These are phyloP conservation scores for Centruroides sculpturatus DNA, from an alignment of 1,140 invertebrate genomes.

Conservation along the genomic window DNA sequence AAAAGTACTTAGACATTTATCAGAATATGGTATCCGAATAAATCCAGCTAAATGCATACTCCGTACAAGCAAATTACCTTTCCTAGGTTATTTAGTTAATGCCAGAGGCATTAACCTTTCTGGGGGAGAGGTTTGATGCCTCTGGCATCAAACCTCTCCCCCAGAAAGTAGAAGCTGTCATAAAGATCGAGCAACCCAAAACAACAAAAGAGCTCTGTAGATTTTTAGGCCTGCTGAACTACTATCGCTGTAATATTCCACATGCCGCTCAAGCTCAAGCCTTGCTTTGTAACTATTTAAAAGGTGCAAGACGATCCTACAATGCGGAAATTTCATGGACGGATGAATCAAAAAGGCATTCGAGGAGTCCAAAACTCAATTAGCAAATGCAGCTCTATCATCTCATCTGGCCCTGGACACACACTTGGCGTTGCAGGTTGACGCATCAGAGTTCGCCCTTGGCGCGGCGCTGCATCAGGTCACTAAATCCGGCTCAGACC, in stretches of 20 bases:
- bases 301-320: not conserved
- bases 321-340: constrained; percentile 1
- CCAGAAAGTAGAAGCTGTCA: constrained; percentile 3
- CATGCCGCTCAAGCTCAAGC: constrained; percentile 15
- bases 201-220: constrained; percentile 23
- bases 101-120: too few relatives aligned
- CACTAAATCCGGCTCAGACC: constrained; percentile 14
- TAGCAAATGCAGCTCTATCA: constrained; percentile 13
- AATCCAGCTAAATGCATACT: constrained; percentile 6
- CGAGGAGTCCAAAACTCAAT: constrained; percentile 22
- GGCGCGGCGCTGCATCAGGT: not conserved
- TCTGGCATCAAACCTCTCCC: constrained; percentile 6
- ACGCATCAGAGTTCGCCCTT: not conserved
- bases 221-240: constrained; percentile 29
- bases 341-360: constrained; percentile 18
- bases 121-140: too few relatives aligned
- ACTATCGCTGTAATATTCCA: constrained; percentile 24
- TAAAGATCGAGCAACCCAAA: constrained; percentile 18
- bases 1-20: constrained; percentile 13
- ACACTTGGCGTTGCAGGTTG: not conserved
- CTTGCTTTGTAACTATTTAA: constrained; percentile 16
- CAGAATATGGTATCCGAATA: not conserved
- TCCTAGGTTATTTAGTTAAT: constrained; percentile 10
- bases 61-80: constrained; percentile 1
- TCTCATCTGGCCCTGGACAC: not conserved